Conservation (phyloP, 2,888 invertebrate genomes). For the Petrolisthes manimaculis region DNA sequence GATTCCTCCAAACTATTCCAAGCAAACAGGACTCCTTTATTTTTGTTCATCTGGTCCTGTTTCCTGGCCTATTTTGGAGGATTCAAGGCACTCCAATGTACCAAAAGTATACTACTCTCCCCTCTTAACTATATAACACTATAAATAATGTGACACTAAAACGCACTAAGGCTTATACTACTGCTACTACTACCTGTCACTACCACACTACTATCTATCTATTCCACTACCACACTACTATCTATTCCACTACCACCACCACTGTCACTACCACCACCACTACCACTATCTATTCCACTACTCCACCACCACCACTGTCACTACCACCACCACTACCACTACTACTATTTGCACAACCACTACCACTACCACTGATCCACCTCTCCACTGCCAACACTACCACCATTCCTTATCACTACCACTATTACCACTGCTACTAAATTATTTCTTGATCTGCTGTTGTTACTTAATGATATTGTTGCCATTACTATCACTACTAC, state of each 20-base stretch:
- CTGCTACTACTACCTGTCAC: background rate
- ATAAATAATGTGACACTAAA: no score
- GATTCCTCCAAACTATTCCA: no score
- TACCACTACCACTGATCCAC: background rate
- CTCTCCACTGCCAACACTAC: background rate
- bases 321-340: background rate
- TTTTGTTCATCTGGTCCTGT: no score
- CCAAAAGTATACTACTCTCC: no score
- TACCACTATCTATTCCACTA: background rate
- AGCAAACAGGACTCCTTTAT: no score
- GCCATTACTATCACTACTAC: background rate
- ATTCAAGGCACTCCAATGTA: no score
- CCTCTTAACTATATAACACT: no score
- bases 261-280: background rate
- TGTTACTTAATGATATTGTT: no score
- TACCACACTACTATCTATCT: background rate
- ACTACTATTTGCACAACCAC: background rate
- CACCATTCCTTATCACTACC: background rate
- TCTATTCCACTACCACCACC: background rate
- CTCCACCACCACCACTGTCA: background rate
- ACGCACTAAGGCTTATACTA: background rate
- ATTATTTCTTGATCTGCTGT: no score
- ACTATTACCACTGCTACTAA: background rate
- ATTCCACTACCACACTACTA: background rate
- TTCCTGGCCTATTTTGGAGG: no score